Evolutionary conservation across 2,888 invertebrate genomes (phyloP).

Genomic region (Rotaria socialis): DNA sequence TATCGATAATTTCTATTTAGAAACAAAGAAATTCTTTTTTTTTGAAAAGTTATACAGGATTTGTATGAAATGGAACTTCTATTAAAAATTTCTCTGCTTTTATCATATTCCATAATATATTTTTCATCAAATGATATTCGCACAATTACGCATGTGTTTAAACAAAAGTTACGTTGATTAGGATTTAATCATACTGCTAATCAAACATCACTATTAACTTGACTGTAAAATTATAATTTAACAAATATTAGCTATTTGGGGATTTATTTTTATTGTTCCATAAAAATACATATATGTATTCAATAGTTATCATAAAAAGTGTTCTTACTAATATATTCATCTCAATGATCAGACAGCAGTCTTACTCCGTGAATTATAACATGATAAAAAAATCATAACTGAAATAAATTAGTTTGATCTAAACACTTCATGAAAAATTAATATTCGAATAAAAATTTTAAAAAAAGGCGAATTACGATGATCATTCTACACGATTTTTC

Average conservation of each 20-base stretch:
- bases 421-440: too few relatives aligned
- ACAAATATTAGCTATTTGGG: background rate
- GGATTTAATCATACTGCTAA: background rate
- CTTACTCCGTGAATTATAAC: too few relatives aligned
- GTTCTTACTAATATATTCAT: too few relatives aligned
- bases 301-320: too few relatives aligned
- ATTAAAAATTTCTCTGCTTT: background rate
- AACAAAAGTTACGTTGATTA: background rate
- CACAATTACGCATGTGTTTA: background rate
- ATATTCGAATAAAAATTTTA: too few relatives aligned
- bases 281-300: too few relatives aligned
- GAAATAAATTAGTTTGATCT: too few relatives aligned
- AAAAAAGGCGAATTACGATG: too few relatives aligned
- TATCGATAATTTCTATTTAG: background rate
- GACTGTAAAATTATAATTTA: background rate
- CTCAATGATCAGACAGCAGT: too few relatives aligned
- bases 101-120: background rate
- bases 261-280: too few relatives aligned
- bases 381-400: too few relatives aligned
- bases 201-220: background rate
- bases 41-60: background rate
- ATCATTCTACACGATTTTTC: too few relatives aligned
- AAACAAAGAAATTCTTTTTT: background rate
- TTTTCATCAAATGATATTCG: background rate
- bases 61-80: background rate